Percentiles rank a stretch among this genome's conserved stretches.
Conservation (phyloP, 2,113 vertebrate genomes). For the Psettodes erumei region DNA sequence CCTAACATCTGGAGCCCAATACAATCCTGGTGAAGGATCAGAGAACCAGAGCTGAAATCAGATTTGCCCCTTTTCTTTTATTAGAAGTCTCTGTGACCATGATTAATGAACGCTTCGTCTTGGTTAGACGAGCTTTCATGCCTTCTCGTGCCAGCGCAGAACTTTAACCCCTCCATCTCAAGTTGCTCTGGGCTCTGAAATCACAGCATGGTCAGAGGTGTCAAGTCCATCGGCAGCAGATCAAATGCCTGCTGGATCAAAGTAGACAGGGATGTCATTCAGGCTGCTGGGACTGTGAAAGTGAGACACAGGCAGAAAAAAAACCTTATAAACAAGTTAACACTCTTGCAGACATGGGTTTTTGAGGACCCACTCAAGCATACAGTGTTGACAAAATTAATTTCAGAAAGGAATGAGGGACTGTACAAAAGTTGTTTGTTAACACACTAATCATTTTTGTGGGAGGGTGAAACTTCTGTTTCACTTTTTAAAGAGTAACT, state of each 20-base stretch:
- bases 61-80: constrained; percentile 49
- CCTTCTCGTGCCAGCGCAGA: constrained; percentile 42
- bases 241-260: constrained; percentile 60
- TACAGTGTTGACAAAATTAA: neutral
- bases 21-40: constrained; percentile 60
- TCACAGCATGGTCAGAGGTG: constrained; percentile 66
- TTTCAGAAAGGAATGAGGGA: neutral
- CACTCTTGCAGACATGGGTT: neutral
- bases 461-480: neutral
- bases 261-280: constrained; percentile 26
- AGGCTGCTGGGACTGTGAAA: neutral
- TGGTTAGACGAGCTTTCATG: constrained; percentile 53
- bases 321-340: constrained; percentile 2
- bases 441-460: neutral
- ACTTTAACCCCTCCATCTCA: constrained; percentile 45
- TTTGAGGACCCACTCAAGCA: neutral
- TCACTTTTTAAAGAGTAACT: neutral
- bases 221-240: constrained; percentile 20
- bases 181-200: constrained; percentile 55
- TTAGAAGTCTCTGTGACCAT: constrained; percentile 41
- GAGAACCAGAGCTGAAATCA: constrained; percentile 46
- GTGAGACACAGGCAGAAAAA: constrained; percentile 18
- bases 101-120: constrained; percentile 74
- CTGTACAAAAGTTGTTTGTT: neutral
- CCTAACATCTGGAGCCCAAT: constrained; percentile 72